A percentile compares a stretch with the other conserved stretches of the same genome.
Conservation (phyloP, 1,140 invertebrate species). For the Papilio helenus region DNA sequence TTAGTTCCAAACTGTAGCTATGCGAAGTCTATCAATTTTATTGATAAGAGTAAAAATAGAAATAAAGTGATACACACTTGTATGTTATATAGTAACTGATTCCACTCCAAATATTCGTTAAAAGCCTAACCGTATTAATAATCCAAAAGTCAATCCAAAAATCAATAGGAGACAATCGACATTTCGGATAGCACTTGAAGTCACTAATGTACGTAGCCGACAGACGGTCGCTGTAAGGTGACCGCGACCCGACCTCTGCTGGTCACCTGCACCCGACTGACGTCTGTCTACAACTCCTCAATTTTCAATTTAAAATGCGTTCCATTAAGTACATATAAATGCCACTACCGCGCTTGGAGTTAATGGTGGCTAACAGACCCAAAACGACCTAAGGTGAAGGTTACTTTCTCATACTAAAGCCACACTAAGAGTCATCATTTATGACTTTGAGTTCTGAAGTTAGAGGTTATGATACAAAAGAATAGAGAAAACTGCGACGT, state of each 20-base stretch:
- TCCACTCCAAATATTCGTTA: neutral
- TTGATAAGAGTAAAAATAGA: too few relatives aligned
- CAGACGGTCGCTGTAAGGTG: constrained; percentile 13
- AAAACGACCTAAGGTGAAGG: too few relatives aligned
- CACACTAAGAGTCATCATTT: too few relatives aligned
- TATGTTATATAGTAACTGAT: neutral
- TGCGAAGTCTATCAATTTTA: too few relatives aligned
- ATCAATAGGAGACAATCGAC: neutral
- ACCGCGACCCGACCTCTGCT: constrained; percentile 13
- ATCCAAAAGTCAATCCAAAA: too few relatives aligned
- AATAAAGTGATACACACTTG: too few relatives aligned
- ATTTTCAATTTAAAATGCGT: neutral
- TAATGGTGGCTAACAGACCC: neutral
- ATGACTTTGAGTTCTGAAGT: too few relatives aligned
- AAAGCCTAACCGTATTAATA: neutral
- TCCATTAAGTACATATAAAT: neutral
- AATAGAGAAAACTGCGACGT: too few relatives aligned
- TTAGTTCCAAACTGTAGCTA: too few relatives aligned
- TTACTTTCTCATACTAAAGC: too few relatives aligned
- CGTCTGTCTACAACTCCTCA: neutral
- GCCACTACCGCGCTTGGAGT: neutral
- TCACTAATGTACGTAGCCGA: neutral
- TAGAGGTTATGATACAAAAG: too few relatives aligned
- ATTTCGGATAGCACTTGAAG: neutral
- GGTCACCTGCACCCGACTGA: constrained; percentile 3